These are phyloP conservation scores for Mus caroli DNA, from an alignment of 2,797 vertebrate genomes.

Conservation along the genomic window DNA sequence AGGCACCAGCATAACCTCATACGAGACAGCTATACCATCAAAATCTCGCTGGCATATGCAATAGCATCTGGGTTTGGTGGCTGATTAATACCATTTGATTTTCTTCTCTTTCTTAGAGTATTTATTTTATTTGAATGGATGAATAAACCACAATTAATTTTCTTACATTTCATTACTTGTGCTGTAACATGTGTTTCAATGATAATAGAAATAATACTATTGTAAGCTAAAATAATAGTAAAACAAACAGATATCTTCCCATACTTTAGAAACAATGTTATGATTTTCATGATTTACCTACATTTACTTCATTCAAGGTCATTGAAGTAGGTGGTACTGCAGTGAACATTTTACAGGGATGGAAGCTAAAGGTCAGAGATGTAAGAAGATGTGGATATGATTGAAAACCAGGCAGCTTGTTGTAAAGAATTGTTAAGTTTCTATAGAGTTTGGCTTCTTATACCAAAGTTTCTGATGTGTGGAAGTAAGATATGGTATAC, in stretches of 20 bases:
- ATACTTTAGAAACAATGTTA: not conserved
- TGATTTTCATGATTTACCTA: not conserved
- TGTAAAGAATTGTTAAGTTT: not conserved
- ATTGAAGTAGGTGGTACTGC: not conserved
- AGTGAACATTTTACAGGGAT: not conserved
- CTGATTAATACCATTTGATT: not conserved
- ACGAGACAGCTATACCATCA: too few relatives aligned
- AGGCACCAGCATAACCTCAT: too few relatives aligned
- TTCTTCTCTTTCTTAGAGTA: not conserved
- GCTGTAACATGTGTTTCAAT: not conserved
- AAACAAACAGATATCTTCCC: not conserved
- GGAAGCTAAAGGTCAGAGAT: not conserved
- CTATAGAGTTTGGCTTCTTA: not conserved
- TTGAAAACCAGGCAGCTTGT: not conserved
- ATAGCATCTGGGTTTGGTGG: too few relatives aligned
- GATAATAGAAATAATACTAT: slow-evolving; percentile 26
- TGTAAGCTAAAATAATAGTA: not conserved
- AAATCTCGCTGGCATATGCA: too few relatives aligned
- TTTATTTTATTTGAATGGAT: not conserved
- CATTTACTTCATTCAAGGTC: not conserved
- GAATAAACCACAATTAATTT: not conserved
- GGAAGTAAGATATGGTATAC: not conserved
- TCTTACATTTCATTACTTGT: slow-evolving; percentile 6
- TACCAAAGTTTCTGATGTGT: not conserved
- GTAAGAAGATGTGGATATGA: not conserved